These are phyloP conservation scores for Keiferia lycopersicella DNA, from an alignment of 2,888 invertebrate species.

Conservation along the genomic window DNA sequence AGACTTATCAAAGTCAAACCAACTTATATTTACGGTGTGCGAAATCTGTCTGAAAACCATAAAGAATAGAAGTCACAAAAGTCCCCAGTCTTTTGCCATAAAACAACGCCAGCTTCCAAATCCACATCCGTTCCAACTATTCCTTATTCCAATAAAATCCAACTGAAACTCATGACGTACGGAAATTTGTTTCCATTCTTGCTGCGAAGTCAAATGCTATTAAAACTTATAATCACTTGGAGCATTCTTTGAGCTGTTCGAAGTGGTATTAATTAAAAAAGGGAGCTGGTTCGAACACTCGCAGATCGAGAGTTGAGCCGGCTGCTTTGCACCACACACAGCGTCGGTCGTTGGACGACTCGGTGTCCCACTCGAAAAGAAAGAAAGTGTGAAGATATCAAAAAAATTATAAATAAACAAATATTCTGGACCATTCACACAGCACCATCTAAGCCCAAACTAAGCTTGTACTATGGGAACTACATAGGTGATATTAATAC, in stretches of 20 bases:
- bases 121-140: constrained; percentile 4
- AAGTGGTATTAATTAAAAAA: constrained; percentile 80
- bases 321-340: constrained; percentile 20
- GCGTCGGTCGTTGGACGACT: background rate
- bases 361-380: too few relatives aligned
- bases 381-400: too few relatives aligned
- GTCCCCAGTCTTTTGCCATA: background rate
- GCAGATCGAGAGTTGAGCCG: constrained; percentile 25
- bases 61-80: too few relatives aligned
- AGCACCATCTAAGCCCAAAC: too few relatives aligned
- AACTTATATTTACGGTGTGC: too few relatives aligned
- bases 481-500: too few relatives aligned
- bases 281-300: constrained; percentile 59
- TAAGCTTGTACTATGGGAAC: too few relatives aligned
- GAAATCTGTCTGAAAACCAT: too few relatives aligned
- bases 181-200: constrained; percentile 68
- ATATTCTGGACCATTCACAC: too few relatives aligned
- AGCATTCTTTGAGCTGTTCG: constrained; percentile 77
- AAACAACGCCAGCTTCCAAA: background rate
- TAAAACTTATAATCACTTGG: constrained; percentile 80
- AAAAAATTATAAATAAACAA: too few relatives aligned
- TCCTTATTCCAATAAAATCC: constrained; percentile 13
- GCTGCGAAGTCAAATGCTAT: constrained; percentile 74
- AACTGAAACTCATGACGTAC: constrained; percentile 63
- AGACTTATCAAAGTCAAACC: too few relatives aligned